Conservation (phyloP, 2,797 vertebrate species). For the Propithecus perrieri region DNA sequence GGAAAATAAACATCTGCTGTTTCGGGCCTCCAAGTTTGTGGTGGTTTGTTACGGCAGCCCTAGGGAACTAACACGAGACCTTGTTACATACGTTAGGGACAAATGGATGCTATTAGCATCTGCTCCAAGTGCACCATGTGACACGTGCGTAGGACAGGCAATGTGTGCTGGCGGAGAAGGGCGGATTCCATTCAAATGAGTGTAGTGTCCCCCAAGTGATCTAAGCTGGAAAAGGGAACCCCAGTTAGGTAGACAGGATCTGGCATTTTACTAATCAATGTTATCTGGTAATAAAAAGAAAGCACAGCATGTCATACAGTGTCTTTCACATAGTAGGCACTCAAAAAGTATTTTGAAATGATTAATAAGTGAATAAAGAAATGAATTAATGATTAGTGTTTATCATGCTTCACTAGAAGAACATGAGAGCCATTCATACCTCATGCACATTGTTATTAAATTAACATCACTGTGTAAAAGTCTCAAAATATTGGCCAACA, state of each 20-base stretch:
- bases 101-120: not conserved
- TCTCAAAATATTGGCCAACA: not conserved
- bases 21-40: not conserved
- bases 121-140: not conserved
- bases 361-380: not conserved
- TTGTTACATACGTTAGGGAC: not conserved
- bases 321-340: rapidly evolving
- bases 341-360: not conserved
- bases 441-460: rapidly evolving
- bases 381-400: not conserved
- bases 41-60: not conserved
- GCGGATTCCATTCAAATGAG: not conserved
- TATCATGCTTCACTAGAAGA: not conserved
- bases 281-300: not conserved
- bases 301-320: no score
- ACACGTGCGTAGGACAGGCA: rapidly evolving
- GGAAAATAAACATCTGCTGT: not conserved
- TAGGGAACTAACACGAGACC: no score
- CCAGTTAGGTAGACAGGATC: no score
- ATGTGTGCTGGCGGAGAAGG: not conserved
- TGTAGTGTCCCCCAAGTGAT: no score
- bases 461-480: not conserved
- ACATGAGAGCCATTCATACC: rapidly evolving
- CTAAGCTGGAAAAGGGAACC: not conserved
- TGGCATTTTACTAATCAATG: not conserved